Evolutionary conservation across 92 coral and sea anemone species (phyloP).

Genomic region (Epizoanthus ramosus): DNA sequence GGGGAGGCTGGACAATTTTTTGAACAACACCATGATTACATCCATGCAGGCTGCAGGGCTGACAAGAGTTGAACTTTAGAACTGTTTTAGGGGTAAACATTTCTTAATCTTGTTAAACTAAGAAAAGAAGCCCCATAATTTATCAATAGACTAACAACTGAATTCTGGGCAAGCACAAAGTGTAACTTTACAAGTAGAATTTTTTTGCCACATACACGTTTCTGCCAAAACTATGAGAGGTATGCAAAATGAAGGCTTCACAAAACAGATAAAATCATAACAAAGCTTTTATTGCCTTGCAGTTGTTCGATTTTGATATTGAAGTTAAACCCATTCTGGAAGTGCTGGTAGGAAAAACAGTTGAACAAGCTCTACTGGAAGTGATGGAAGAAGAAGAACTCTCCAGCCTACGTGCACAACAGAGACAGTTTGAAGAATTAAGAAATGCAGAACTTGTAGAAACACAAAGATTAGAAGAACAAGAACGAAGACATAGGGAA

Average conservation of each 20-base stretch:
- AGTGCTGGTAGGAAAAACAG: conserved; percentile 95
- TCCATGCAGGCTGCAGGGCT: too few species aligned
- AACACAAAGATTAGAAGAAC: conserved; percentile 97
- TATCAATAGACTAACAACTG: neutral
- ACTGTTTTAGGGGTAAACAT: too few species aligned
- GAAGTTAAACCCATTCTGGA: conserved; percentile 97
- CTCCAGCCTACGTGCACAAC: conserved; percentile 94
- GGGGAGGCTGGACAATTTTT: too few species aligned
- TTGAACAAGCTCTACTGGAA: conserved; percentile 93
- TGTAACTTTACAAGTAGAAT: too few species aligned
- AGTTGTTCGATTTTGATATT: conserved; percentile 94
- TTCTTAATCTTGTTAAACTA: too few species aligned
- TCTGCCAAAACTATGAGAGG: too few species aligned
- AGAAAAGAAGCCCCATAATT: neutral
- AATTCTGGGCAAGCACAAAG: neutral
- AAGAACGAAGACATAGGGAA: conserved; percentile 95
- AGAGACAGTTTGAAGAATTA: conserved; percentile 88
- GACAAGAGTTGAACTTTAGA: too few species aligned
- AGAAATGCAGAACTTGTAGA: conserved; percentile 98
- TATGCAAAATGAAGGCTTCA: too few species aligned
- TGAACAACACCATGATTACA: too few species aligned
- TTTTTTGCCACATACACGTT: too few species aligned
- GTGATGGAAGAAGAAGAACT: conserved; percentile 99
- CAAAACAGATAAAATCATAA: too few species aligned
- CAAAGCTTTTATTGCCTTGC: neutral